Evolutionary conservation across 2,797 vertebrate genomes (phyloP).

Genomic region (Takifugu ocellatus): DNA sequence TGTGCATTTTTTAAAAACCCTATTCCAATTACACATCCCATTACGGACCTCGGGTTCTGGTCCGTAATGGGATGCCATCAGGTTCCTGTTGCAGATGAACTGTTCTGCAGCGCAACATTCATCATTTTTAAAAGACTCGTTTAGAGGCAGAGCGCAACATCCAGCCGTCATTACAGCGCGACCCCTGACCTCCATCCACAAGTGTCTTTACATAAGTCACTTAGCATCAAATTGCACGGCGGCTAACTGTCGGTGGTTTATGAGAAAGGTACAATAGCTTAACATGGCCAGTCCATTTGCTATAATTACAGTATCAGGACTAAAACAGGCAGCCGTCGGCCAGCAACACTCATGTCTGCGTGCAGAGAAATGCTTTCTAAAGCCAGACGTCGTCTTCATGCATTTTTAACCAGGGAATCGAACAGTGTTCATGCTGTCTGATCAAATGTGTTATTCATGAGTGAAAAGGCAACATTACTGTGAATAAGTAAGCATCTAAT

Average conservation of each 20-base stretch:
- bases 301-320: slow-evolving; percentile 36
- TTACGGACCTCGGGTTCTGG: background rate
- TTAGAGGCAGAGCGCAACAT: background rate
- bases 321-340: slow-evolving; percentile 26
- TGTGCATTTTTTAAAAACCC: no score
- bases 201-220: background rate
- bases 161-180: background rate
- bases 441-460: slow-evolving; percentile 55
- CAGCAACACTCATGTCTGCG: slow-evolving; percentile 38
- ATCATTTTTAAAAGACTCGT: background rate
- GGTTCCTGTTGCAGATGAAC: background rate
- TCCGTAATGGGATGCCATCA: background rate
- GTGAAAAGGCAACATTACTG: slow-evolving; percentile 46
- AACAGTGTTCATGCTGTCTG: slow-evolving; percentile 48
- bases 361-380: slow-evolving; percentile 50
- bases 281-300: slow-evolving; percentile 9
- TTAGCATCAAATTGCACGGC: slow-evolving; percentile 1
- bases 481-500: slow-evolving; percentile 63
- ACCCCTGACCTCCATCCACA: background rate
- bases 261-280: slow-evolving; percentile 3
- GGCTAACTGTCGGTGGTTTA: slow-evolving; percentile 3
- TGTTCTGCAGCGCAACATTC: slow-evolving; percentile 25
- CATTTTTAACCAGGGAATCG: slow-evolving; percentile 45
- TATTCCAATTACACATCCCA: no score
- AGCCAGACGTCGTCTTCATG: slow-evolving; percentile 59